phyloP scores from a whole-genome alignment of 2,113 vertebrate species.

The Leptodactylus fuscus region DNA sequence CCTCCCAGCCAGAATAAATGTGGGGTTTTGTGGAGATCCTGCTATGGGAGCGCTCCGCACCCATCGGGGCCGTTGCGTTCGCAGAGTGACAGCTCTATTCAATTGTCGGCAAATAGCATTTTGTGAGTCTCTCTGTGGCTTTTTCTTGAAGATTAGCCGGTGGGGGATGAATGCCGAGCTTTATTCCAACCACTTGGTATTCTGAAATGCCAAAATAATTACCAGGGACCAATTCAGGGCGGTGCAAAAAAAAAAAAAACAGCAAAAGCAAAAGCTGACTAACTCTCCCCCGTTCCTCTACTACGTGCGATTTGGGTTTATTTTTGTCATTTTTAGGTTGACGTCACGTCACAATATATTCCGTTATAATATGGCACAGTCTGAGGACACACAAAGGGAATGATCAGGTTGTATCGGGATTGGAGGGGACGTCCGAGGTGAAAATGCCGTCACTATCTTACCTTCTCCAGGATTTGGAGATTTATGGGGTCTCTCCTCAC shows the following conservation, averaged over 20 bases:
- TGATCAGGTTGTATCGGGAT: not conserved
- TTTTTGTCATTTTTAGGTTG: no score
- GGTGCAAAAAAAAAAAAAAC: conserved; percentile 42
- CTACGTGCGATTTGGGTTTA: no score
- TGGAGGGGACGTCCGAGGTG: not conserved
- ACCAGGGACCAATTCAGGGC: conserved; percentile 81
- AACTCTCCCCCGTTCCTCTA: no score
- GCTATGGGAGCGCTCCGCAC: conserved; percentile 66
- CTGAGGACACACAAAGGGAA: no score
- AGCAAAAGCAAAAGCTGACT: no score
- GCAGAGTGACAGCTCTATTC: conserved; percentile 85
- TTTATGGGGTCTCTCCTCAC: not conserved
- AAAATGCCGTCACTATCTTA: conserved; percentile 26
- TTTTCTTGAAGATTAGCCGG: conserved; percentile 85
- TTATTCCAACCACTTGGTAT: conserved; percentile 85
- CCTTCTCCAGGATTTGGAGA: not conserved
- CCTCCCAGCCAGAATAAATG: conserved; percentile 56
- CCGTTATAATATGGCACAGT: no score
- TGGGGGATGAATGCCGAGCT: conserved; percentile 82
- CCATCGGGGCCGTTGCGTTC: conserved; percentile 80
- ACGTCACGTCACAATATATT: not conserved
- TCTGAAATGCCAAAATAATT: conserved; percentile 90
- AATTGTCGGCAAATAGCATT: conserved; percentile 82
- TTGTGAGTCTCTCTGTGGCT: conserved; percentile 83
- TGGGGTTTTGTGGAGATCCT: conserved; percentile 65